Evolutionary conservation across 2,888 invertebrate genomes (phyloP).

Genomic region (Esperia sulphurella): DNA sequence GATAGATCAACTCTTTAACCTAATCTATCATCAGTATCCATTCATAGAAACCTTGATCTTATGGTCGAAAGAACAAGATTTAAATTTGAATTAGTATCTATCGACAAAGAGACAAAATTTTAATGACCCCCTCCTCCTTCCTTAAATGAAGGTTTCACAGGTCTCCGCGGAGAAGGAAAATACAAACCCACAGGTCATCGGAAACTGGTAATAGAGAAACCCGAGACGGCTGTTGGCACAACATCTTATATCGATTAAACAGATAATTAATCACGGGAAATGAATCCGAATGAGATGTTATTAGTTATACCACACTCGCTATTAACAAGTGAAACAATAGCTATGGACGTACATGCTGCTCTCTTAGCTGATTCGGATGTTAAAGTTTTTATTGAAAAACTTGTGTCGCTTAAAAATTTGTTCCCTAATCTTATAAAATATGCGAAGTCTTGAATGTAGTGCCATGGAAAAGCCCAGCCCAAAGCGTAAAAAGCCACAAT

Average conservation of each 20-base stretch:
- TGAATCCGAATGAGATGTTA: conserved; percentile 79
- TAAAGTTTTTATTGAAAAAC: no score
- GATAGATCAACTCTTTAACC: conserved; percentile 78
- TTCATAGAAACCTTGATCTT: conserved; percentile 18
- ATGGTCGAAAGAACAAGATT: conserved; percentile 11
- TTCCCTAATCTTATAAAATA: no score
- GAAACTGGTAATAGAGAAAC: conserved; percentile 30
- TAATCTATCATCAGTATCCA: conserved; percentile 53
- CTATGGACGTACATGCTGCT: conserved; percentile 48
- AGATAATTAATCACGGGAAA: conserved; percentile 79
- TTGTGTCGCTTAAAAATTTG: no score
- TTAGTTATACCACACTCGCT: conserved; percentile 76
- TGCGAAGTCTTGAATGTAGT: no score
- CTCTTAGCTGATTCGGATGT: conserved; percentile 15
- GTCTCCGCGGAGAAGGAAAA: background rate
- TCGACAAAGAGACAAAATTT: background rate
- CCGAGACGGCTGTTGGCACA: conserved; percentile 75
- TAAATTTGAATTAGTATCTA: conserved; percentile 16
- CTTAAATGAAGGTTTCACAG: background rate
- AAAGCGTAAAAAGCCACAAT: no score
- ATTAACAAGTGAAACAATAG: conserved; percentile 78
- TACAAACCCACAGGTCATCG: background rate
- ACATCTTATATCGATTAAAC: conserved; percentile 80
- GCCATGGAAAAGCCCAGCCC: no score
- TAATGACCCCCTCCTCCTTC: conserved; percentile 3